Conservation (phyloP, 2,113 vertebrate genomes). For the Lycaon pictus region DNA sequence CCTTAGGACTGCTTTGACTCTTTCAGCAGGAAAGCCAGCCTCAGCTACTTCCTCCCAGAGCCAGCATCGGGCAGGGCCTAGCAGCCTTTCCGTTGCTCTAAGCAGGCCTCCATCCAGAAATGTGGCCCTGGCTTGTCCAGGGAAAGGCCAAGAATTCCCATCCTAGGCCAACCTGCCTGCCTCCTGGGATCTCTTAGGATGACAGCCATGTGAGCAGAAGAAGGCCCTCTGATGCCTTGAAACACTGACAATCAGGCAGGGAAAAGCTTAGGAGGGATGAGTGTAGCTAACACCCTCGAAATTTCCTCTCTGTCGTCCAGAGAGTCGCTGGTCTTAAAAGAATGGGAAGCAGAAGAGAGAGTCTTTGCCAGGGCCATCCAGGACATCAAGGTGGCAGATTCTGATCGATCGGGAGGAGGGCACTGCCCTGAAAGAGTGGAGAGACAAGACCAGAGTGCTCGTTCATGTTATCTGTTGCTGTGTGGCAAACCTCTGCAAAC, state of each 20-base stretch:
- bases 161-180: background rate
- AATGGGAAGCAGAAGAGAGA: background rate
- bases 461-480: background rate
- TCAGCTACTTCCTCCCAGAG: background rate
- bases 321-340: background rate
- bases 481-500: background rate
- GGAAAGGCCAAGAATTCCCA: background rate
- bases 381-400: background rate
- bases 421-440: background rate
- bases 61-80: background rate
- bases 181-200: background rate
- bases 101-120: background rate
- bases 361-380: background rate
- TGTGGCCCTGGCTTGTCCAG: background rate
- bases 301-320: background rate
- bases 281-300: background rate
- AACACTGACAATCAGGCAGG: background rate
- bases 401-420: background rate
- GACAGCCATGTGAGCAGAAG: conserved; percentile 1
- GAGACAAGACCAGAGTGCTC: background rate
- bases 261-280: background rate
- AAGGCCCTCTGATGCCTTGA: background rate
- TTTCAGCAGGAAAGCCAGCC: conserved; percentile 1
- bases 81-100: background rate
- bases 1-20: background rate